Evolutionary conservation across 2,888 invertebrate species (phyloP), one percentile per base, ranked within the genome.

Genomic region (Dryocosmus kuriphilus): DNA sequence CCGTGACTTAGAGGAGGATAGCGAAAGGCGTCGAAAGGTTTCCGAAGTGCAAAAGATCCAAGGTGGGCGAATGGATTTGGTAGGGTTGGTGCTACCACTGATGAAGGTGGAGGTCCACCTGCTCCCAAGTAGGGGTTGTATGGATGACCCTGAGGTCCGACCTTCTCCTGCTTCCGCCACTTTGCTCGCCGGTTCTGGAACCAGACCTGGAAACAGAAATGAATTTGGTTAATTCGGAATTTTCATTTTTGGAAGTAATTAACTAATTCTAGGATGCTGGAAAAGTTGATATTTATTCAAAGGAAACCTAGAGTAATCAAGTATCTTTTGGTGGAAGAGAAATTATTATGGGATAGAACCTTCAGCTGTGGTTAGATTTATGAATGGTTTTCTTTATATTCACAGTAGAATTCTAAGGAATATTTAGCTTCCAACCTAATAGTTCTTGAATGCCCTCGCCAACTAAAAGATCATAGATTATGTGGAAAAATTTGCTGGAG

Each of bases 111-210:
- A 67, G 95, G 93, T 73, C 92, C 93, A n/a, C 93, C 94, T 65
- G 95, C 94, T 73, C 95, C 93, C 83, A 96, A 91, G 92, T 97
- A 97, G 1, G 97, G 97, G 90, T 96, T 97, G 94, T 97, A 97
- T 0, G 97, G 97, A 91, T 97, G 97, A 2, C 94, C 97, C 88
- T 97, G 96, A 0, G 97, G 97, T 0, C 97, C 97, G 78, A 97
- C 97, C 92, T 97, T 97, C 92, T 97, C 97, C 89, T 97, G 97
- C 89, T 98, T 98, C 60, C 98, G 94, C 97, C 97, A 98, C 92
- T 98, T 98, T 67, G 97, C 97, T 60, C 97, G 94, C 1, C 97
- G 94, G 91, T 98, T 98, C 93, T 98, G 97, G 92, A 97, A 98
- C 97, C 97, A 97, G 7, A 98, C 97, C 97, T 97, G 94, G 0